A percentile compares a stretch with the other conserved stretches of the same genome.
phyloP scores from a whole-genome alignment of 2,888 invertebrate species.

The Tiliacea citrago region DNA sequence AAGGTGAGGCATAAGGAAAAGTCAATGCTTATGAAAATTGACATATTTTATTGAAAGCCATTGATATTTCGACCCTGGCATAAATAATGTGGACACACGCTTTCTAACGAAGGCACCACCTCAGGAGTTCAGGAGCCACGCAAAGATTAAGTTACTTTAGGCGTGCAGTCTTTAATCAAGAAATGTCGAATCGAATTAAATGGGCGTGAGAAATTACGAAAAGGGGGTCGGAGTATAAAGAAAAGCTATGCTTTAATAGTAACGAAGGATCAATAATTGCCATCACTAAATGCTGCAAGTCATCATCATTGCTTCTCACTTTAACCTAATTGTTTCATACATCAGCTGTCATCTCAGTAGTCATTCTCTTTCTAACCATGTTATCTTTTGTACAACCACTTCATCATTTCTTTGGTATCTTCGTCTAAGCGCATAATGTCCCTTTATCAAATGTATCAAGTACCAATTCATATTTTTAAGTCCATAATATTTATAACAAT shows the following conservation, averaged over 20 bases:
- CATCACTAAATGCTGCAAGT: not conserved
- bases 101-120: constrained; percentile 43
- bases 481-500: not conserved
- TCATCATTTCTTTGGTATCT: not conserved
- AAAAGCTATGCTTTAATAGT: not conserved
- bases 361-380: not conserved
- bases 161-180: constrained; percentile 46
- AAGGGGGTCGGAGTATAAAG: not conserved
- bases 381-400: not conserved
- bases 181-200: constrained; percentile 19
- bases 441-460: too few relatives aligned
- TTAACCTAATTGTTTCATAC: not conserved
- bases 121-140: constrained; percentile 50
- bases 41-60: constrained; percentile 37
- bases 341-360: not conserved
- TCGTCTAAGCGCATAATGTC: too few relatives aligned
- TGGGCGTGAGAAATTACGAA: constrained; percentile 11
- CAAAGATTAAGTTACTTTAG: constrained; percentile 45
- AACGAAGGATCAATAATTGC: not conserved
- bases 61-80: constrained; percentile 50
- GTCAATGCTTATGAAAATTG: constrained; percentile 8
- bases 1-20: constrained; percentile 17
- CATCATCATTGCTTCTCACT: not conserved
- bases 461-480: not conserved
- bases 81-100: constrained; percentile 28